Conservation (phyloP, 92 coral and sea anemone genomes). For the Zoanthus solanderi region DNA sequence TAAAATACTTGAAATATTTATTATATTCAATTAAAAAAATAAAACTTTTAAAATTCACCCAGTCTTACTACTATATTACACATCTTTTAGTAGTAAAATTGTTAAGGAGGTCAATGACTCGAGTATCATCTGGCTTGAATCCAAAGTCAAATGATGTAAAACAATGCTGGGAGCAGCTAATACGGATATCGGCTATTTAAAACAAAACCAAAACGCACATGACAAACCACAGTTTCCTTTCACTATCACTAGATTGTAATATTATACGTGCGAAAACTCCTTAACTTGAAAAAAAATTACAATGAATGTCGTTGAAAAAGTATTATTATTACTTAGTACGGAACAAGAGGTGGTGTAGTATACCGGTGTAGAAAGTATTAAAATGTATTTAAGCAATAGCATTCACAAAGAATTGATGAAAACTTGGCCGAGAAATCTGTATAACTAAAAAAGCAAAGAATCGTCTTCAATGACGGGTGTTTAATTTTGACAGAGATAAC, state of each 20-base stretch:
- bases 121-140: not conserved
- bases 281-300: not conserved
- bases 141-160: not conserved
- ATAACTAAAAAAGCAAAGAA: not conserved
- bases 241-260: not conserved
- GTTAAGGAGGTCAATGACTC: not conserved
- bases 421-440: not conserved
- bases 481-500: not conserved
- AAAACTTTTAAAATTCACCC: too few relatives aligned
- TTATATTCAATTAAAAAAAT: too few relatives aligned
- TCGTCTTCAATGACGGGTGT: not conserved
- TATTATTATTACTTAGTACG: not conserved
- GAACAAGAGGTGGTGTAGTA: not conserved
- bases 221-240: conserved; percentile 11
- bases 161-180: conserved; percentile 24
- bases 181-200: not conserved
- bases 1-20: too few relatives aligned
- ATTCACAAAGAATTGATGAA: too few relatives aligned
- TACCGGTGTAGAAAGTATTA: not conserved
- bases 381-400: too few relatives aligned
- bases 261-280: not conserved
- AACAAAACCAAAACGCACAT: conserved; percentile 28
- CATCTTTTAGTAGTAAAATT: not conserved
- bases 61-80: not conserved
- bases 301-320: too few relatives aligned